Conservation (phyloP, 2,797 vertebrate genomes). For the Muscicapa comitata region DNA sequence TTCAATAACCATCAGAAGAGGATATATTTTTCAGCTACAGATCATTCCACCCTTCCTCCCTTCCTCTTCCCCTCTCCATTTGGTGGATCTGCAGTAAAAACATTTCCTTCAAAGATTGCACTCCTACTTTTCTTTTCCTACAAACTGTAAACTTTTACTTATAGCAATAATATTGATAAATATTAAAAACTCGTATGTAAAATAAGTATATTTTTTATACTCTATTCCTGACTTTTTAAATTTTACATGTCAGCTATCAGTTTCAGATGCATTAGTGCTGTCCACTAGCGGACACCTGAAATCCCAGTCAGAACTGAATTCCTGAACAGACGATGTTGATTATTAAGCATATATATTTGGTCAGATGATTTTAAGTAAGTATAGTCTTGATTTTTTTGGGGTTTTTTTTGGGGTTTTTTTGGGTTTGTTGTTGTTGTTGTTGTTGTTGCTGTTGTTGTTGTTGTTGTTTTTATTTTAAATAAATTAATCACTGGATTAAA, state of each 20-base stretch:
- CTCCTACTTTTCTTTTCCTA: neutral
- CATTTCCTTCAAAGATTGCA: neutral
- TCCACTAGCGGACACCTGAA: neutral
- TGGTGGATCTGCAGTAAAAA: neutral
- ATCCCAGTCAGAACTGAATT: neutral
- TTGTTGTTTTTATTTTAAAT: neutral
- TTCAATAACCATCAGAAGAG: neutral
- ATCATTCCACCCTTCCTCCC: neutral
- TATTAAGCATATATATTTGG: neutral
- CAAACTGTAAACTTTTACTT: neutral
- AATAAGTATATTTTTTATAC: neutral
- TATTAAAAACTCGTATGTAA: neutral
- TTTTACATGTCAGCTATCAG: neutral
- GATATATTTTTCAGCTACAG: neutral
- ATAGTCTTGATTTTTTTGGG: neutral
- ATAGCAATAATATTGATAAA: neutral
- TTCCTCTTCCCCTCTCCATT: accelerated
- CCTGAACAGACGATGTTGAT: neutral
- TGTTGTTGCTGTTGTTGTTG: too few species aligned
- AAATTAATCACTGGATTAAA: neutral
- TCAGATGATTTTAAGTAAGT: neutral
- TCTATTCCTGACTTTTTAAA: neutral
- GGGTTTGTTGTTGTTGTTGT: too few species aligned
- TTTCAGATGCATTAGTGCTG: neutral
- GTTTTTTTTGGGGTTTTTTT: neutral